Conservation (phyloP, 2,113 vertebrate genomes). For the Nycticebus coucang region DNA sequence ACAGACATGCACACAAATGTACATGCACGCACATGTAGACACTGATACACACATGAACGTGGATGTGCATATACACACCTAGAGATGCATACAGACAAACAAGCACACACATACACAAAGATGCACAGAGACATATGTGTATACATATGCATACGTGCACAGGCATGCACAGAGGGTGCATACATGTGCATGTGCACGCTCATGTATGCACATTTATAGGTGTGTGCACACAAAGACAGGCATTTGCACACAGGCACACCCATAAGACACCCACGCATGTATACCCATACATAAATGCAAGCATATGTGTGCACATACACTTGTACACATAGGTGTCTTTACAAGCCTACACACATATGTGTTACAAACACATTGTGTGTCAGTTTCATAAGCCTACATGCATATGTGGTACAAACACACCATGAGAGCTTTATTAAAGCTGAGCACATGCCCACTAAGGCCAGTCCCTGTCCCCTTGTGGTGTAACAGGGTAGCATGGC, state of each 20-base stretch:
- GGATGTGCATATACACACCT: neutral
- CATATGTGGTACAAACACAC: rapidly evolving
- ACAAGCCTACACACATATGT: neutral
- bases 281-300: neutral
- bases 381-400: neutral
- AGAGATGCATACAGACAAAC: neutral
- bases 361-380: too few species aligned
- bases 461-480: neutral
- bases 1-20: rapidly evolving
- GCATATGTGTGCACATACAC: too few species aligned
- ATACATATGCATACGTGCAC: too few species aligned
- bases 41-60: neutral
- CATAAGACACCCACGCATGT: neutral
- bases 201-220: too few species aligned
- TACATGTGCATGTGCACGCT: too few species aligned
- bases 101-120: neutral
- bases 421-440: neutral
- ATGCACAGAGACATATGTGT: too few species aligned
- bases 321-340: too few species aligned
- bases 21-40: neutral
- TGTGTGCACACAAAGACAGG: too few species aligned
- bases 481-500: too few species aligned
- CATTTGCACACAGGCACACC: too few species aligned
- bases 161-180: too few species aligned
- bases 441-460: neutral